Evolutionary conservation across 1,140 invertebrate species (phyloP).

Genomic region (Drosophila sechellia): DNA sequence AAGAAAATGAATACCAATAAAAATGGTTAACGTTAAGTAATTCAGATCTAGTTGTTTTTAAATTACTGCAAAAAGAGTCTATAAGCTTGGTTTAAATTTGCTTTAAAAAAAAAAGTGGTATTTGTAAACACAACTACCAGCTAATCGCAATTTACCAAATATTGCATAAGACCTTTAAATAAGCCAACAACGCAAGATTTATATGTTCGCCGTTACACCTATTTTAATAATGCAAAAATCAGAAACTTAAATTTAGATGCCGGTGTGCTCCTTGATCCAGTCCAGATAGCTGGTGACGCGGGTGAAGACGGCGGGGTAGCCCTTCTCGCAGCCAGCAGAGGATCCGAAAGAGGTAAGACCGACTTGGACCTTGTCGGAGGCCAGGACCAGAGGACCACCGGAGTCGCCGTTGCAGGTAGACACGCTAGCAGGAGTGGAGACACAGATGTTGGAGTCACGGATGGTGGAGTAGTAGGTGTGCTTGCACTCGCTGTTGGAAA

Average conservation of each 20-base stretch:
- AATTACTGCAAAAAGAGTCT: not conserved
- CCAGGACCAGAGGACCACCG: conserved; percentile 85
- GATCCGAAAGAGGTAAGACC: conserved; percentile 86
- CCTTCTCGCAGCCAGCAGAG: conserved; percentile 85
- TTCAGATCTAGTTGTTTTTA: not conserved
- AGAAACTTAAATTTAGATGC: conserved; percentile 51
- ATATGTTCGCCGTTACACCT: not conserved
- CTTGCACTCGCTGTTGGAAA: conserved; percentile 58
- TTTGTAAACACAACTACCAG: too few species aligned
- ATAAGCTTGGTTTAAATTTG: not conserved
- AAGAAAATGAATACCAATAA: conserved; percentile 46
- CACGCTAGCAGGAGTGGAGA: conserved; percentile 49
- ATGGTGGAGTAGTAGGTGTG: conserved; percentile 45
- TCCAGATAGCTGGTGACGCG: conserved; percentile 85
- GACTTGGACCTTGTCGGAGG: conserved; percentile 60
- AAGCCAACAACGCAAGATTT: not conserved
- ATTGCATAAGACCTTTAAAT: not conserved
- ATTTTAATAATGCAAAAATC: not conserved
- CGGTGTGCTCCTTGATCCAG: conserved; percentile 85
- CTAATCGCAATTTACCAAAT: too few species aligned
- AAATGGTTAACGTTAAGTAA: conserved; percentile 33
- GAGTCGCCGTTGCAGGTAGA: conserved; percentile 85
- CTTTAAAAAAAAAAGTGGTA: not conserved
- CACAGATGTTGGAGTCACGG: conserved; percentile 65
- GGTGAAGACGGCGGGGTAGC: conserved; percentile 85